phyloP scores from a whole-genome alignment of 2,113 vertebrate species.

The Cisticola juncidis region DNA sequence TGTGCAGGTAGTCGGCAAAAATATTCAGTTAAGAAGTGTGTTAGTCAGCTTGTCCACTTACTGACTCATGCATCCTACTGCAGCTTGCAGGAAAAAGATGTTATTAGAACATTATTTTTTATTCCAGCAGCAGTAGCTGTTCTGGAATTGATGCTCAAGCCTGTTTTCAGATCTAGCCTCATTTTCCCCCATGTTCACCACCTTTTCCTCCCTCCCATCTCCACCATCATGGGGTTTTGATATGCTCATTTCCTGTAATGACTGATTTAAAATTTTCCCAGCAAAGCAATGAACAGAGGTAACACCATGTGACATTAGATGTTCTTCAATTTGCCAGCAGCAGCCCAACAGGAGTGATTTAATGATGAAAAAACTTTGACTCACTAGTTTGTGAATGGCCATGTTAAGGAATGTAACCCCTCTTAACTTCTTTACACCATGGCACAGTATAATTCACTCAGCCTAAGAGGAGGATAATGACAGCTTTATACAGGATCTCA shows the following conservation, averaged over 20 bases:
- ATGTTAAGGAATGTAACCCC: conserved; percentile 63
- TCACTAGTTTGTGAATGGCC: conserved; percentile 33
- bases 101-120: not conserved
- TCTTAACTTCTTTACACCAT: conserved; percentile 74
- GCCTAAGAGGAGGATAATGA: conserved; percentile 61
- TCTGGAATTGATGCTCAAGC: not conserved
- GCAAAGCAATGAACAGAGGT: not conserved
- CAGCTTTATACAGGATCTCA: conserved; percentile 70
- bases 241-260: not conserved
- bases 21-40: not conserved
- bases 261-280: not conserved
- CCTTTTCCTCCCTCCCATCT: not conserved
- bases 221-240: not conserved
- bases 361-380: conserved; percentile 12
- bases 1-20: not conserved
- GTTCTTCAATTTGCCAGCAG: conserved; percentile 12
- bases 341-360: not conserved
- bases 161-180: not conserved
- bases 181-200: not conserved
- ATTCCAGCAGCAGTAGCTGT: not conserved
- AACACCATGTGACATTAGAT: not conserved
- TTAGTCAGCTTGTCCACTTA: not conserved
- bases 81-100: not conserved
- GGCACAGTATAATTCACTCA: conserved; percentile 56
- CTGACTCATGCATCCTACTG: not conserved